phyloP scores from a whole-genome alignment of 2,888 invertebrate species.

The Acrobasis repandana region DNA sequence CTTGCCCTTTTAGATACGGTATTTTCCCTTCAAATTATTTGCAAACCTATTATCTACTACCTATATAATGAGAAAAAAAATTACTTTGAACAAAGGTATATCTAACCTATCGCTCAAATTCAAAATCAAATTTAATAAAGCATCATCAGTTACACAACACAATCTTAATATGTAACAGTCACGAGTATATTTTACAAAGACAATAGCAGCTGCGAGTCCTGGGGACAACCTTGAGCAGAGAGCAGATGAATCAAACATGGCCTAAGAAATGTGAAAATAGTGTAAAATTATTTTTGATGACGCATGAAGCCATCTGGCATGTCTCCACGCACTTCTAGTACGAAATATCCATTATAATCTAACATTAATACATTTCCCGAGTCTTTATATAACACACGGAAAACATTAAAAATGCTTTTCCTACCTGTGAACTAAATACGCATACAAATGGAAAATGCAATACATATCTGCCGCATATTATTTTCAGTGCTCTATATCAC shows the following conservation, averaged over 20 bases:
- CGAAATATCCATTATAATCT: not conserved
- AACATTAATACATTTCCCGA: not conserved
- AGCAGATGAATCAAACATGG: not conserved
- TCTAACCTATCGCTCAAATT: no score
- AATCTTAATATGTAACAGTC: not conserved
- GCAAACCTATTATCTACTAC: no score
- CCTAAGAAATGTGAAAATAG: not conserved
- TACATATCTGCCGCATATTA: not conserved
- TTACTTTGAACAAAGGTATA: no score
- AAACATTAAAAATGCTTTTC: not conserved
- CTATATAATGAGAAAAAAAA: no score
- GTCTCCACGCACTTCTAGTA: slow-evolving; percentile 32
- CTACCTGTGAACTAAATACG: not conserved
- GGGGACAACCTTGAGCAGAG: not conserved
- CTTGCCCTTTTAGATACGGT: no score
- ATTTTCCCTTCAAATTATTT: no score
- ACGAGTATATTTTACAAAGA: not conserved
- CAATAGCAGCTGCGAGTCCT: not conserved
- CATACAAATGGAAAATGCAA: not conserved
- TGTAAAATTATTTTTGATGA: slow-evolving; percentile 22
- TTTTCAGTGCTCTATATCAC: not conserved
- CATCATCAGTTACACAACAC: not conserved
- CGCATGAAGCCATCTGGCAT: slow-evolving; percentile 42
- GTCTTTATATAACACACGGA: not conserved
- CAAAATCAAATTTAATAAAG: no score